Evolutionary conservation across 2,113 vertebrate species (phyloP), one percentile per base, ranked within the genome.

Genomic region (Procavia capensis): DNA sequence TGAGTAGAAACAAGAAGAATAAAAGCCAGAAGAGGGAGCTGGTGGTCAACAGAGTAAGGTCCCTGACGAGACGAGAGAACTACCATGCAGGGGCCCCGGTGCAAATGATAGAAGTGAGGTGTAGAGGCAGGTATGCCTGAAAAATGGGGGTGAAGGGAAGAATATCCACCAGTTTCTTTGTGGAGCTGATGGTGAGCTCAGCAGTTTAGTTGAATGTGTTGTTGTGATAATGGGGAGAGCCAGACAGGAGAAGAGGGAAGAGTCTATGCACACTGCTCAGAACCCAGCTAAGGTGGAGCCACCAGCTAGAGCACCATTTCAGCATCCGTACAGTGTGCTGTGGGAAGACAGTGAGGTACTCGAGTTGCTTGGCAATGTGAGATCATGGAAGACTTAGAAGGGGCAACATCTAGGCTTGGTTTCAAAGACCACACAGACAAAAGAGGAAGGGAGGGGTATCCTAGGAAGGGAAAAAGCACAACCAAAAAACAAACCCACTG

Each of bases 111-210:
- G 7, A 13, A 9, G 45, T 3, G 29, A 13, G 31, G 14, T 27
- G 13, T 9, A n/a, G 27, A 92, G 63, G 72, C 59, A 54, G 64
- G 36, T 14, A 3, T 0, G 3, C 6, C 0, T 0, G 31, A 50
- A 22, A 19, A 72, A n/a, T 22, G 9, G 13, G 14, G 70, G 39
- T 54, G 8, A 45, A 36, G 7, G 19, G 45, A 50, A 54, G 61
- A 47, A 76, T 41, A 79, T 25, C 11, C n/a, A 50, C 2, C 27
- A 14, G 17, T 82, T 47, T 70, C 50, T 87, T 36, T 50, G 6
- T 54, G 70, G 83, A 45, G 54, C 3, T 31, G 31, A 25, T 5
- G 31, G 13, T 9, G 29, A 59, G 68, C 19, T 31, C 3, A 20
- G 41, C 36, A 39, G 68, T 86, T 34, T 31, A 94, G 34, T 50